Base-by-base conservation (phyloP, 2,888 invertebrate species). In the Sarcophaga variegata region DNA sequence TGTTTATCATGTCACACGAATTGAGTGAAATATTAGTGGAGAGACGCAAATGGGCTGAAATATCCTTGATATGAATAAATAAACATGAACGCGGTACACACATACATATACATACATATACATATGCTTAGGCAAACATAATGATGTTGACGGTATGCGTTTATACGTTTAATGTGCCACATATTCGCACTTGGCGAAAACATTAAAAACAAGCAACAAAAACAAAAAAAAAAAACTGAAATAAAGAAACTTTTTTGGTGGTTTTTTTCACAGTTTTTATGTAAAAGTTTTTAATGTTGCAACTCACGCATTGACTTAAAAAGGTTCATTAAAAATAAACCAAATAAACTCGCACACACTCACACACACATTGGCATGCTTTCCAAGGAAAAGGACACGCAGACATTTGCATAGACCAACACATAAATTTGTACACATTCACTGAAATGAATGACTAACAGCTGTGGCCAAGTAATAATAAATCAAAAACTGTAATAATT, bases 21-120 rank as follows among this genome's bases (percentile, higher is more conserved):
- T 84, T 82, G 84, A 84, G 81, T 84, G 81, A 87, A 87, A 82
- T 82, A 84, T 87, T 86, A 75, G 79, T 70, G 79, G 66, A 27
- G 74, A 70, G 69, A 79, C 60, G 47, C 67, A 76, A 75, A 81
- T 81, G 66, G 54, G 69, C 72, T 69, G 60, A 12, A 83, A 60
- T 47, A 79, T 76, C 63, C 81, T 74, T 82, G 70, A 70, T 79
- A 45, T 20, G 62, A 66, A 47, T 72, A 54, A 47, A 47, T n/a
- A 49, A 45, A 69, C 11, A 62, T 27, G 45, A 49, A 11, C 66
- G 62, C 6, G 20, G 14, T 27, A 74, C 11, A 60, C 10, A 67
- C 25, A 20, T 0, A 11, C 62, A 63, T 11, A 49, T 4, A 47
- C n/a, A 14, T 45, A 25, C 8, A 63, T 11, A 49, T 4, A 47